Evolutionary conservation across 2,888 invertebrate species (phyloP), one percentile per base, ranked within the genome.

Genomic region (Diogma glabrata): DNA sequence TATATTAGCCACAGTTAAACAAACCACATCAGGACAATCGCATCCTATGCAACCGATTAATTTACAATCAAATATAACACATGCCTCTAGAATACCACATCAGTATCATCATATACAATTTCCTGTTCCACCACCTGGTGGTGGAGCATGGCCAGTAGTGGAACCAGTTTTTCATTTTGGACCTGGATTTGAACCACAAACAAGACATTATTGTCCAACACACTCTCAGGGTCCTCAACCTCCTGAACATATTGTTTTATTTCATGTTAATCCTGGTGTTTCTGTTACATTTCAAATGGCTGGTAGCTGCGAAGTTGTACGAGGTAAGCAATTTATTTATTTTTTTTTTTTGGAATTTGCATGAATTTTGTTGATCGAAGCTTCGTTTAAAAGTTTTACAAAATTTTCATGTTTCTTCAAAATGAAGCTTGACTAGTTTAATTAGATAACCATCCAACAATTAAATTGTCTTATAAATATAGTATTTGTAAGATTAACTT

Each of bases 181-280:
- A 49, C 73, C 75, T 50, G 77, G 77, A 56, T 78, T 77, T 58
- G 76, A 76, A 58, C 74, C 73, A 53, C 72, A 70, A 58, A 30
- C 48, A 20, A 70, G 67, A 55, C 72, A 71, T 57, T 68, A 63
- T 61, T 70, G 72, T 60, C 67, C 67, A 53, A 66, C 69, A 53
- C 69, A 69, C 64, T 60, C 65, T 52, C 60, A 62, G 57, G 60
- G 60, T 54, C 67, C 69, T 50, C 57, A 59, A n/a, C 61, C 59
- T 33, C 60, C 57, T 49, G 78, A 81, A 61, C 80, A 82, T 64
- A 78, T 84, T 53, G 83, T 85, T 57, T 76, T 82, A 60, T 78
- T 86, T 62, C 85, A 85, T 67, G 78, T 86, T 59, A 81, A 83
- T 68, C 81, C 82, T 10, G 86, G 86, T n/a, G 83, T 85, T 60